Evolutionary conservation across 53 echinoderm and acorn worm genomes (phyloP), one percentile per base, ranked within the genome.

Genomic region (Stichopus horrens): DNA sequence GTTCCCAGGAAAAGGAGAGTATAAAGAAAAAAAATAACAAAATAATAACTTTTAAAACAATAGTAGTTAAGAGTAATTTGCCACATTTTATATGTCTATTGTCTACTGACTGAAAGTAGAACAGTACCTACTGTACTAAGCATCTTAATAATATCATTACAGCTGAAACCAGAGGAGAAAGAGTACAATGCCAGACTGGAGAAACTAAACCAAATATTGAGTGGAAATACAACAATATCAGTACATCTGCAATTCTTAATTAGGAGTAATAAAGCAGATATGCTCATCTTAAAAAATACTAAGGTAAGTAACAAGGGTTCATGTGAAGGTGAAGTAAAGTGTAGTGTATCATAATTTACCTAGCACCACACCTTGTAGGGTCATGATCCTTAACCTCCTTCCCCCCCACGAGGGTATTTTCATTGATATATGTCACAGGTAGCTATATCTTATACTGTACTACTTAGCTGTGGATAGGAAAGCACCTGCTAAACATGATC

Each of bases 231-330:
- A 21, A 92, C 93, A 68, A 97, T 97, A 89, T 95, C 88, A 5
- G 76, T 97, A 11, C 95, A 97, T 65, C 89, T 97, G 7, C 97
- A 97, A 87, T 97, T 97, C 86, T 84, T 97, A 57, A 97, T 97
- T 83, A 87, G 97, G 5, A 97, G 95, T 86, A 97, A 96, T 79
- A 93, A 95, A 88, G 93, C 93, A 58, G 97, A 97, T 74, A 88
- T 97, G 88, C 95, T 93, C 19, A 92, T 97, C 19, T 89, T 97
- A 19, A 97, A 97, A 83, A 97, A 95, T 91, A 97, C 97, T 16
- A 97, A 97, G 95, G 97, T 97, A 86, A 93, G 78, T 76, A 2
- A 37, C 37, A 37, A 37, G 37, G 37, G 37, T 37, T 37, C 37
- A 37, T 37, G 37, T 37, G 37, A 37, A 37, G 37, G 37, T 37